Evolutionary conservation across 2,113 vertebrate species (phyloP).

Genomic region (Aix galericulata): DNA sequence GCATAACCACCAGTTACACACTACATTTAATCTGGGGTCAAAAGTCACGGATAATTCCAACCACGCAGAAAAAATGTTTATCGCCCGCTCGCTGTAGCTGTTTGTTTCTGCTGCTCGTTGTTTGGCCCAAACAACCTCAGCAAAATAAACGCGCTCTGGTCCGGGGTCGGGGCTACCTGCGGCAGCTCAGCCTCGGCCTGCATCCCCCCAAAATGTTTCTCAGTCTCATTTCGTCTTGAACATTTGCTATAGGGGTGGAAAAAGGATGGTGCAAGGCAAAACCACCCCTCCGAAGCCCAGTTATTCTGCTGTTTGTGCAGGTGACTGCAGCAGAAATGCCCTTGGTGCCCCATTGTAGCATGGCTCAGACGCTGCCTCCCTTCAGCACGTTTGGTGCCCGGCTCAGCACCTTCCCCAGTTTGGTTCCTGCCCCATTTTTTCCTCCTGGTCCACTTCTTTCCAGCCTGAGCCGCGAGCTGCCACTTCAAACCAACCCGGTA

Average conservation of each 20-base stretch:
- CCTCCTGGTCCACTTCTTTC: not conserved
- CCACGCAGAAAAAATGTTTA: not conserved
- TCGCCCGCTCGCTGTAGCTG: not conserved
- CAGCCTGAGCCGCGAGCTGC: fast-evolving
- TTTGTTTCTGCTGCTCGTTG: not conserved
- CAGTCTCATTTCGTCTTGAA: not conserved
- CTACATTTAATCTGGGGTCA: constrained; percentile 66
- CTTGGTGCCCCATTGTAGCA: not conserved
- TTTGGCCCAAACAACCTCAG: not conserved
- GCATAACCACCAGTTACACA: constrained; percentile 61
- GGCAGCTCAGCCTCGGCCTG: not conserved
- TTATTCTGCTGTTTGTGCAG: not conserved
- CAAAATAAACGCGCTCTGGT: not conserved
- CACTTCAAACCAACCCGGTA: not conserved
- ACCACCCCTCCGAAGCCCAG: not conserved
- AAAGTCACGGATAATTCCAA: constrained; percentile 60
- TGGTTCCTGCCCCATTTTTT: not conserved
- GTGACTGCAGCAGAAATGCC: not conserved
- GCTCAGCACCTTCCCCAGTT: not conserved
- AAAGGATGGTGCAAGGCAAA: not conserved
- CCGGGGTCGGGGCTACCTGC: not conserved
- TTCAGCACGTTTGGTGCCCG: not conserved
- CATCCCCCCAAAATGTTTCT: not conserved
- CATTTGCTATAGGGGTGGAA: fast-evolving
- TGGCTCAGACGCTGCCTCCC: not conserved